phyloP scores from a whole-genome alignment of 1,140 invertebrate genomes.

The Sitophilus oryzae region DNA sequence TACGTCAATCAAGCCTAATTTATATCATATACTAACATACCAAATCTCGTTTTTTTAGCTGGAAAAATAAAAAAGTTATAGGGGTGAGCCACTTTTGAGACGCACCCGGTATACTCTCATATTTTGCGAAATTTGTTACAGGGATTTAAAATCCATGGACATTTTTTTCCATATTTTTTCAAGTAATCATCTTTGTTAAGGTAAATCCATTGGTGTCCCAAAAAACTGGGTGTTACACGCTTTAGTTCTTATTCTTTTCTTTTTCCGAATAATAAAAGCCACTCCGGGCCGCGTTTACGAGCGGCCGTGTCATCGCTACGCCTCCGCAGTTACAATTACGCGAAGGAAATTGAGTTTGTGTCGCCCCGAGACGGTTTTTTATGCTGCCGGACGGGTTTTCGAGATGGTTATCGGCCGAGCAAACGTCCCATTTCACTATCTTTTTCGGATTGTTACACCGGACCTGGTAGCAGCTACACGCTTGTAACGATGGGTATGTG shows the following conservation, averaged over 20 bases:
- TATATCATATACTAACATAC: too few relatives aligned
- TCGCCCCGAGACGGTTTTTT: not conserved
- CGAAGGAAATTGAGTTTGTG: not conserved
- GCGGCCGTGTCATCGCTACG: not conserved
- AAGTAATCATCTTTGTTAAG: not conserved
- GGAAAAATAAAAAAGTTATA: too few relatives aligned
- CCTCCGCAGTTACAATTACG: not conserved
- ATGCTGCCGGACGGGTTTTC: not conserved
- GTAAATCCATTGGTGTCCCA: not conserved
- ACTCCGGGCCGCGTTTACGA: not conserved
- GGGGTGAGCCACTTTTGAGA: too few relatives aligned
- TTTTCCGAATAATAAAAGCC: not conserved
- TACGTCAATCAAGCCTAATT: too few relatives aligned
- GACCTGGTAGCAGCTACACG: not conserved
- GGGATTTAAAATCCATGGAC: too few relatives aligned
- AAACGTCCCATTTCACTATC: not conserved
- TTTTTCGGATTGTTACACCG: not conserved
- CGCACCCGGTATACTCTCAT: too few relatives aligned
- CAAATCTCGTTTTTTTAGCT: too few relatives aligned
- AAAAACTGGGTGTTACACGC: too few relatives aligned
- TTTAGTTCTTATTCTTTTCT: too few relatives aligned
- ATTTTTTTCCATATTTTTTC: too few relatives aligned
- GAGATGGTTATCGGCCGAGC: not conserved
- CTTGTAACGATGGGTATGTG: not conserved
- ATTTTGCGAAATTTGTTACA: too few relatives aligned